phyloP scores from a whole-genome alignment of 92 coral and sea anemone genomes.

The Ricordea florida region DNA sequence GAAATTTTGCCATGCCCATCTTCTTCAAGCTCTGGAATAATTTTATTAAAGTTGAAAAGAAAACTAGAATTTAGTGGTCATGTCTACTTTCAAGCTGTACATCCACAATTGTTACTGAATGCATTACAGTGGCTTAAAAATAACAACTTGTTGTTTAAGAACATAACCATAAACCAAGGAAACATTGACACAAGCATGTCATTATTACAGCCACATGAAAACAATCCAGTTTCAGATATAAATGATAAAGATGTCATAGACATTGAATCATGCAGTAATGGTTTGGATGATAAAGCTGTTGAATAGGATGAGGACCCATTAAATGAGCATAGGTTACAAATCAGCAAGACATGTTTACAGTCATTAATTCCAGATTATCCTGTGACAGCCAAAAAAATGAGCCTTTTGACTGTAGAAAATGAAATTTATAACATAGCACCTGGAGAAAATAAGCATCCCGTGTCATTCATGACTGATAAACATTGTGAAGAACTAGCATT shows the following conservation, averaged over 20 bases:
- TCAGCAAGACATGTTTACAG: slow-evolving; percentile 68
- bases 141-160: slow-evolving; percentile 43
- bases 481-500: background rate
- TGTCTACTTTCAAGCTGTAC: slow-evolving; percentile 69
- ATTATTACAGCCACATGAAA: slow-evolving; percentile 14
- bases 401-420: slow-evolving; percentile 1
- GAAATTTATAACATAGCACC: background rate
- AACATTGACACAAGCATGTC: slow-evolving; percentile 42
- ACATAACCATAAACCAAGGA: slow-evolving; percentile 17
- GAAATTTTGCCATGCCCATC: slow-evolving; percentile 55
- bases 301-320: slow-evolving; percentile 64
- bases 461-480: background rate
- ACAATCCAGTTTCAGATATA: slow-evolving; percentile 1
- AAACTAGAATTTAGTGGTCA: slow-evolving; percentile 69
- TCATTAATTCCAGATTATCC: slow-evolving; percentile 60
- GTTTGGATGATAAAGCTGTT: background rate
- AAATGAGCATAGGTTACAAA: slow-evolving; percentile 51
- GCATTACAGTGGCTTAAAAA: slow-evolving; percentile 52
- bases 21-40: slow-evolving; percentile 65
- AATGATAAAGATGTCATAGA: slow-evolving; percentile 14
- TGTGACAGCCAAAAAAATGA: slow-evolving; percentile 11
- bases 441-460: slow-evolving; percentile 1
- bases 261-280: slow-evolving; percentile 18
- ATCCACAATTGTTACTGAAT: slow-evolving; percentile 39
- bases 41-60: slow-evolving; percentile 48